Evolutionary conservation across 2,113 vertebrate species (phyloP).

Genomic region (Tonatia bakeri): DNA sequence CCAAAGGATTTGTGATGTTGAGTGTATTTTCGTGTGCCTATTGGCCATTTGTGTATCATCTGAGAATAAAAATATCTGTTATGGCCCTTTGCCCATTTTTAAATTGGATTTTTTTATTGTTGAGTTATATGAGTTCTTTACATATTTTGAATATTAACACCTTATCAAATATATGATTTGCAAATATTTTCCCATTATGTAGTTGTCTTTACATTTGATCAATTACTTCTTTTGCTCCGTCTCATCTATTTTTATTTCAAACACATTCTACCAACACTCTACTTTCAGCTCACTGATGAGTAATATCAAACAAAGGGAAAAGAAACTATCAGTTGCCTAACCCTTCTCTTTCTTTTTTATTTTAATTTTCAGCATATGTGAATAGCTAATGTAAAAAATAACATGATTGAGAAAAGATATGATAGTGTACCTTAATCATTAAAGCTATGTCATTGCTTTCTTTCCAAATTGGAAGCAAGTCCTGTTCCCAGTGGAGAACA

Average conservation of each 20-base stretch:
- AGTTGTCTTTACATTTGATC: not conserved
- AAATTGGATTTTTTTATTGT: not conserved
- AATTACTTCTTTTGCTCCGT: not conserved
- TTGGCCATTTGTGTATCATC: not conserved
- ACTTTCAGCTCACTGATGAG: not conserved
- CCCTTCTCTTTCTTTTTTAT: not conserved
- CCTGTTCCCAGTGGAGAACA: not conserved
- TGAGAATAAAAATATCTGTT: not conserved
- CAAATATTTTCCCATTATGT: not conserved
- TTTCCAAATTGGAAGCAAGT: not conserved
- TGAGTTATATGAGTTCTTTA: not conserved
- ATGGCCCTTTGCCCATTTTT: not conserved
- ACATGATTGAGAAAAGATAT: not conserved
- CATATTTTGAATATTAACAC: not conserved
- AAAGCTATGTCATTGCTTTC: not conserved
- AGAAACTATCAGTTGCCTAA: accelerated
- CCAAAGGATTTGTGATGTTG: not conserved
- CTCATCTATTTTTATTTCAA: not conserved
- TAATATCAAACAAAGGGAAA: not conserved
- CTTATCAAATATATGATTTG: not conserved
- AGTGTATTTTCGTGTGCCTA: not conserved
- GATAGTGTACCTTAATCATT: not conserved
- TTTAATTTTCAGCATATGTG: not conserved
- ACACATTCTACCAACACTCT: not conserved
- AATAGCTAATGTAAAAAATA: not conserved